Base-by-base conservation (phyloP, 2,113 vertebrate genomes). In the Loxodonta africana region DNA sequence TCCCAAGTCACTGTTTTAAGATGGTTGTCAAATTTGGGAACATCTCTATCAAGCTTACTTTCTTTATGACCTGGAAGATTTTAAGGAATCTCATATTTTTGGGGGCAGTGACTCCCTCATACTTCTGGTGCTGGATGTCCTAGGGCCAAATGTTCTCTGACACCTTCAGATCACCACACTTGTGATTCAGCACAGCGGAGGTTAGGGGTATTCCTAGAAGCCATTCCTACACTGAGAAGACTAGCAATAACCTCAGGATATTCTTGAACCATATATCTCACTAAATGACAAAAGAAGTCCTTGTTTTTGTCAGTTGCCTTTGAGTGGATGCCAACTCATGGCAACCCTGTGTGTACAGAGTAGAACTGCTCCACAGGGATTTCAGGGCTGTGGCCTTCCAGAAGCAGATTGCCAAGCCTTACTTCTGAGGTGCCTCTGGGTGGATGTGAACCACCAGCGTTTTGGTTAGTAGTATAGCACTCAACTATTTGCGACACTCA, bases 1-100 rank as follows among this genome's bases (percentile, higher is more conserved):
- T 67, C 76, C 30, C 69, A 87, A 60, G 53, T 73, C 33, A 44
- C 90, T 91, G 33, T 94, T 94, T 93, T 85, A 93, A 20, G 46
- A 81, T 44, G 25, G 78, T n/a, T 94, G n/a, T 88, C 51, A 71
- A 93, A 67, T 81, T 82, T 87, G 25, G 57, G 71, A 15, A 44
- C 78, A 85, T 71, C 5, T n/a, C 60, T 76, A 89, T 37, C 57
- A 91, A 88, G 71, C 3, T 71, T n/a, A 28, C 83, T 88, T 62
- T 76, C 81, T 90, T 83, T 65, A 60, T 18, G 23, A 94, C 51
- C 63, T 41, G 37, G 46, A 88, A 44, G 57, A 88, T 30, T 60
- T 81, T 77, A 90, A 62, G 51, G 23, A 91, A 26, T 85, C 84
- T 83, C 41, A 21, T 57, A 91, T 37, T 89, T 73, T 74, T 37